A percentile compares a stretch with the other conserved stretches of the same genome.
phyloP scores from a whole-genome alignment of 2,113 vertebrate species.

The Oxygymnocypris stewartii region DNA sequence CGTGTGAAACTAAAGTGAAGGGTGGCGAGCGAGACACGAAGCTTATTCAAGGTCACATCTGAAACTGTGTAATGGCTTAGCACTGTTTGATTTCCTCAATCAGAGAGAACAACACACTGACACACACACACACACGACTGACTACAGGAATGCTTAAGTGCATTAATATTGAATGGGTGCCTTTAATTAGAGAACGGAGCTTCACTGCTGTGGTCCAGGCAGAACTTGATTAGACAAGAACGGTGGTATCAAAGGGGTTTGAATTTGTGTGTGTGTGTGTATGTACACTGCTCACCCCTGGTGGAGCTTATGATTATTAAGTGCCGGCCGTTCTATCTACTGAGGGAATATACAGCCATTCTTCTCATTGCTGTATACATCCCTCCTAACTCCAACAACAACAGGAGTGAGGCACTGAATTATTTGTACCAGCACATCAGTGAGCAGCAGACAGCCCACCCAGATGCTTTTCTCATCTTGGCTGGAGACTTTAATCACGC shows the following conservation, averaged over 20 bases:
- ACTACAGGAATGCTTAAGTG: conserved; percentile 43
- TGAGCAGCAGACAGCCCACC: too few relatives aligned
- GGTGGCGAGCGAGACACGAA: not conserved
- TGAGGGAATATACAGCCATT: too few relatives aligned
- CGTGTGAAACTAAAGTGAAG: conserved; percentile 7
- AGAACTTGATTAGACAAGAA: conserved; percentile 40
- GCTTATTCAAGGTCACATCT: conserved; percentile 38
- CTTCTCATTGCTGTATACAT: too few relatives aligned
- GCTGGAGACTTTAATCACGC: too few relatives aligned
- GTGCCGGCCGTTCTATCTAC: too few relatives aligned
- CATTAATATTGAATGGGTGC: conserved; percentile 33
- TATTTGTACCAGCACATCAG: too few relatives aligned
- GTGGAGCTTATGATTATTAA: too few relatives aligned
- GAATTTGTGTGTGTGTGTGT: not conserved
- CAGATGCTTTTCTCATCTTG: too few relatives aligned
- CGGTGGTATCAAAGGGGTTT: conserved; percentile 16
- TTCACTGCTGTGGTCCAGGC: conserved; percentile 4
- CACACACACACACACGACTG: not conserved
- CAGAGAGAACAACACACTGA: conserved; percentile 18
- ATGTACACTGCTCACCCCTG: too few relatives aligned
- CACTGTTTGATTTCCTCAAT: conserved; percentile 41
- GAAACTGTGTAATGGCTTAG: conserved; percentile 29
- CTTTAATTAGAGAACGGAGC: conserved; percentile 42
- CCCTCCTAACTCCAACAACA: too few relatives aligned
- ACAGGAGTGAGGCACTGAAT: too few relatives aligned